Evolutionary conservation across 2,888 invertebrate genomes (phyloP), one percentile per base, ranked within the genome.

Genomic region (Oscheius onirici): DNA sequence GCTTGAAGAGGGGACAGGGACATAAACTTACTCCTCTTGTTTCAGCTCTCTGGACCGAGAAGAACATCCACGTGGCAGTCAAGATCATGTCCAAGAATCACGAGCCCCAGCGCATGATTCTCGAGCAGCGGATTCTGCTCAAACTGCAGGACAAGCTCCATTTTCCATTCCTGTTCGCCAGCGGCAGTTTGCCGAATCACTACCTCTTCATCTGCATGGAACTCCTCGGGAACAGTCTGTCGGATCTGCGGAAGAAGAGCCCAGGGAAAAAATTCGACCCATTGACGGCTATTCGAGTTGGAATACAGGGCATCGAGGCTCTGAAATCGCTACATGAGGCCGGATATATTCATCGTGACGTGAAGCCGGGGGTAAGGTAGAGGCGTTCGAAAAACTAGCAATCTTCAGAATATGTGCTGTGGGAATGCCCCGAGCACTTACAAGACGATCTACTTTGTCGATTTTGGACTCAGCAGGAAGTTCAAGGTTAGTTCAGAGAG

Each of bases 121-220:
- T 57, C 43, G 68, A 68, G 46, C 68, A 68, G 46, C 41, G n/a
- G 20, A 68, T 68, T 44, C 57, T 68, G 10, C 46, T 13, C 13
- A 17, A 46, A 24, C 58, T 68, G 34, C 44, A 68, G 28, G 55
- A 54, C 17, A 68, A 68, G 24, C 22, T 6, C 5, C 26, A 49
- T 17, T 68, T 68, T 57, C 68, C 68, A 3, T 22, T 28, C 34
- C 34, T 34, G 34, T 34, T 34, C 8, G 34, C 34, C 34, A 34
- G 34, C 8, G 34, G 34, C 8, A 34, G 34, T 8, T 8, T 34
- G 34, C 34, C 34, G 34, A 8, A 34, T 6, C 20, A 15, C n/a
- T 66, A 51, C 34, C 34, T 71, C 49, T 71, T 66, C 57, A 55
- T 71, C 44, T 22, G 24, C 5, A 71, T 71, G 71, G 65, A 71